These are phyloP conservation scores for Lophura nycthemera DNA, from an alignment of 2,113 vertebrate genomes.

Conservation along the genomic window DNA sequence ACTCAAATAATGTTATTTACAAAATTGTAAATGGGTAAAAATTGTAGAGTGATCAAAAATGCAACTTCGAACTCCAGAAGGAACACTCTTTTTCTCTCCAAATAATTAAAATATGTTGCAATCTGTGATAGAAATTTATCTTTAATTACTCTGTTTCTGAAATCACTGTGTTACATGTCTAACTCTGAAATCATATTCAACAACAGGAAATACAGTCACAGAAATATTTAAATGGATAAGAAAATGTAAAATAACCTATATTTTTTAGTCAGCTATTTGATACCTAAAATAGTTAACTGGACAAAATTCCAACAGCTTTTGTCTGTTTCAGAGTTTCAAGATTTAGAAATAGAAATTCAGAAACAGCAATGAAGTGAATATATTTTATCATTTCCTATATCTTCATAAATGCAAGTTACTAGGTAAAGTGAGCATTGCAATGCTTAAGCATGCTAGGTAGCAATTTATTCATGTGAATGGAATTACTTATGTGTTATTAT, in stretches of 20 bases:
- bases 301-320: neutral
- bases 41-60: neutral
- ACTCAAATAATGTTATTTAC: neutral
- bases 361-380: neutral
- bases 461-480: neutral
- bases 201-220: neutral
- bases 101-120: neutral
- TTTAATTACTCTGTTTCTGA: neutral
- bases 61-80: neutral
- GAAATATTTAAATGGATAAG: neutral
- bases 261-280: neutral
- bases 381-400: neutral
- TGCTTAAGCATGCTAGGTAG: neutral
- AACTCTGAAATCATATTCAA: neutral
- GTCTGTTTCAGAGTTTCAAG: neutral
- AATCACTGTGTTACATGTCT: neutral
- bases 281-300: neutral
- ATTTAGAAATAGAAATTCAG: neutral
- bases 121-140: neutral
- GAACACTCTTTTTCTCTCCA: neutral
- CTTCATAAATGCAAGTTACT: neutral
- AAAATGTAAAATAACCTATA: neutral
- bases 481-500: neutral
- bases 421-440: neutral
- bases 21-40: neutral